Base-by-base conservation (phyloP, 1,140 invertebrate species). In the Hydropsyche tenuis region DNA sequence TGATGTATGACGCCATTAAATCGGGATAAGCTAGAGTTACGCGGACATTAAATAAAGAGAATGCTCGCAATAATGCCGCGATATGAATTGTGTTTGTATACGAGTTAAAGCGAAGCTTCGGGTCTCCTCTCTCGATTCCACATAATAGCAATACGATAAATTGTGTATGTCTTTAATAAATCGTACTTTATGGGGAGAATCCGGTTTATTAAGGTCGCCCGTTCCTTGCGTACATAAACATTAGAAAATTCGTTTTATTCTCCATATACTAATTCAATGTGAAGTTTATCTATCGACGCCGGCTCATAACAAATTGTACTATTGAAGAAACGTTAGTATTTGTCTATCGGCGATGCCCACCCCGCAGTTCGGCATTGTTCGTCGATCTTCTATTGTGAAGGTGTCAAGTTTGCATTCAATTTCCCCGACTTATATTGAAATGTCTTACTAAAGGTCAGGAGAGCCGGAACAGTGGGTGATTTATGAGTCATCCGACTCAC, bases 1-100 rank as follows among this genome's bases (percentile, higher is more conserved):
- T 68, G 65, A 68, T 68, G n/a, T 68, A 68, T 46, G 65, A 68
- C 37, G 43, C 45, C 65, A 68, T 68, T 43, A 68, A 68, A 68
- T 16, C 23, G 42, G 45, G 45, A 68, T 46, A 68, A 68, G 22
- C 65, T 23, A 25, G 42, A 48, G 30, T 46, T 46, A 43, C 37
- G 22, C 63, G 63, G 5, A 42, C 63, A 46, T 65, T 60, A 60
- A 60, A 60, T 60, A 60, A 60, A 53, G 48, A 53, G 48, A 18
- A 53, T 9, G 48, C 16, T 53, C 48, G 48, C 20, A 53, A 53
- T 20, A 53, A 53, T 53, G 20, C 16, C 7, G n/a, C 48, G 48
- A 53, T 53, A 53, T 18, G 20, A 53, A 37, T 37, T 37, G 30
- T 37, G 30, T 53, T 18, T 53, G 20, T 53, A 53, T 20, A 53